Conservation (phyloP, 2,113 vertebrate species). For the Leiothrix lutea region DNA sequence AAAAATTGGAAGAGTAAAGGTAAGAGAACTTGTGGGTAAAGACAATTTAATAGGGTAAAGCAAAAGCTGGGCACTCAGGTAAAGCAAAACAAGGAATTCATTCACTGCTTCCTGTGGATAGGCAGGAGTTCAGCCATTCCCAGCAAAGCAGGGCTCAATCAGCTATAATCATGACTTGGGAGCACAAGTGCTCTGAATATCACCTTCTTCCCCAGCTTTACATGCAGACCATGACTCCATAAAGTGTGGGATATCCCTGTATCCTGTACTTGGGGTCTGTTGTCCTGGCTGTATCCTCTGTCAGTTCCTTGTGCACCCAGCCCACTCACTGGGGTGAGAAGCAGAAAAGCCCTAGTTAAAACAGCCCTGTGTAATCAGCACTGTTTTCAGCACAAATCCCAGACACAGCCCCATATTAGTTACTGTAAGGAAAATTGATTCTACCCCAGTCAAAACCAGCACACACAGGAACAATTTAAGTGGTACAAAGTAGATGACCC, state of each 20-base stretch:
- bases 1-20: not conserved
- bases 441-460: not conserved
- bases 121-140: not conserved
- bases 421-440: not conserved
- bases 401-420: not conserved
- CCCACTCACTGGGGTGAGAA: not conserved
- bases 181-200: not conserved
- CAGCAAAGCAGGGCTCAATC: not conserved
- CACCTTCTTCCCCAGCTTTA: not conserved
- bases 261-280: not conserved
- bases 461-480: not conserved
- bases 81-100: not conserved
- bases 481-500: not conserved
- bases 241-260: no score
- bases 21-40: not conserved
- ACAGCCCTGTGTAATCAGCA: not conserved
- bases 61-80: not conserved
- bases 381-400: not conserved
- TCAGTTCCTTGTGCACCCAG: not conserved
- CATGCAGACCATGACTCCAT: not conserved
- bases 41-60: not conserved
- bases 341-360: not conserved
- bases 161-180: not conserved
- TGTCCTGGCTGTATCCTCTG: not conserved
- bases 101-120: not conserved